Percentiles rank a stretch among this genome's conserved stretches.
Conservation (phyloP, 2,797 vertebrate species). For the Eulemur mongoz region DNA sequence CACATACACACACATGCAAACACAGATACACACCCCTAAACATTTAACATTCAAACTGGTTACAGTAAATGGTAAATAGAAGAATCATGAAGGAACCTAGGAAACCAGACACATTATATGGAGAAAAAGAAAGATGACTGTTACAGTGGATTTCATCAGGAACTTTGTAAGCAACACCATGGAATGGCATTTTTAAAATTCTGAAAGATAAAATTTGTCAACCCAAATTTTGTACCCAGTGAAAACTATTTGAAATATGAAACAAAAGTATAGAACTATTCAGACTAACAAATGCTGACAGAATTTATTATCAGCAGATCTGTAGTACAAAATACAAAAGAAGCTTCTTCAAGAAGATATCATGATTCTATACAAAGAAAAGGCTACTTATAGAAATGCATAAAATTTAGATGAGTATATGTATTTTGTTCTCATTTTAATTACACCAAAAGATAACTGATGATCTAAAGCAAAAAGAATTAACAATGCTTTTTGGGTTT, state of each 20-base stretch:
- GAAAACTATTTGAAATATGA: neutral
- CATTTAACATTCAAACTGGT: neutral
- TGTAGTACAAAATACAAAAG: neutral
- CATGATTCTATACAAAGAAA: neutral
- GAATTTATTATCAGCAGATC: neutral
- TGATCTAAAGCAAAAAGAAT: neutral
- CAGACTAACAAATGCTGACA: neutral
- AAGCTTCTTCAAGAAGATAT: neutral
- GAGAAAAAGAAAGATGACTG: neutral
- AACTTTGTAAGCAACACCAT: neutral
- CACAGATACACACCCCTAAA: neutral
- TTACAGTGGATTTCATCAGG: neutral
- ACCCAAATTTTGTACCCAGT: neutral
- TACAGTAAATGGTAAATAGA: neutral
- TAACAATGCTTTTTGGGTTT: neutral
- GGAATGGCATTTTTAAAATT: neutral
- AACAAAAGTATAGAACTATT: neutral
- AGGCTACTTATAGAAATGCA: neutral
- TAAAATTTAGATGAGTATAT: neutral
- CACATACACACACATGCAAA: neutral
- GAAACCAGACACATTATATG: neutral
- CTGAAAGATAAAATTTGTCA: neutral
- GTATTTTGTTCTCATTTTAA: neutral
- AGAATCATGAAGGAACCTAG: neutral
- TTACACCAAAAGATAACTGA: neutral